These are phyloP conservation scores for Cyphomyrus plagiostoma DNA, from an alignment of 2,113 vertebrate species.

Conservation along the genomic window DNA sequence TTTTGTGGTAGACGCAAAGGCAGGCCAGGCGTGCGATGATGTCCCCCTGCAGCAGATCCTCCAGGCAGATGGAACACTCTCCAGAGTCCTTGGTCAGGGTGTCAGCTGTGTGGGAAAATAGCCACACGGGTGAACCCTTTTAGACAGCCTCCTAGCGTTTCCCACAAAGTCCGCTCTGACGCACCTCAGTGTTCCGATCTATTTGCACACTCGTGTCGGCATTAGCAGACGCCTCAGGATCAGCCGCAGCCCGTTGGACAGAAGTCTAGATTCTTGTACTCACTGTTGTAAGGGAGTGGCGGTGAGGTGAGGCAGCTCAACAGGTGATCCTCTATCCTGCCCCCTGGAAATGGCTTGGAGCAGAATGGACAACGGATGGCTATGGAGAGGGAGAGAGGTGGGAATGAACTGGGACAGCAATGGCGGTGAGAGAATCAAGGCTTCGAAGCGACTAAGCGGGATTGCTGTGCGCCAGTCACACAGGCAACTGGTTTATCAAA, in stretches of 20 bases:
- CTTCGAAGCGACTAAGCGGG: background rate
- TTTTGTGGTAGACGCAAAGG: constrained; percentile 71
- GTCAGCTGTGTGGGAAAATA: constrained; percentile 50
- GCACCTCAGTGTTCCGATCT: no score
- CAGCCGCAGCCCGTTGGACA: background rate
- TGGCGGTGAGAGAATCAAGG: background rate
- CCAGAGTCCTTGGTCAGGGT: constrained; percentile 68
- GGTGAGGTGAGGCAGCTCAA: constrained; percentile 69
- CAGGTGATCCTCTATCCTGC: constrained; percentile 67
- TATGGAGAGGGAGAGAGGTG: constrained; percentile 25
- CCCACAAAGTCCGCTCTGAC: background rate
- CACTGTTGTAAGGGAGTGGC: constrained; percentile 67
- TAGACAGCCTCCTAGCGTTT: background rate
- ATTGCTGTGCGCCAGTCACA: background rate
- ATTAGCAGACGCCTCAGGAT: background rate
- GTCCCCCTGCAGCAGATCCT: constrained; percentile 64
- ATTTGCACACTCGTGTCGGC: background rate
- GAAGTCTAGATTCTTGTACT: constrained; percentile 23
- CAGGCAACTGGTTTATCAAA: background rate
- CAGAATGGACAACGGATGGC: constrained; percentile 70
- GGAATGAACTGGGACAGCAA: background rate
- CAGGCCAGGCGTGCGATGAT: constrained; percentile 68
- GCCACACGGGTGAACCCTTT: background rate
- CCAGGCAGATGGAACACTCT: constrained; percentile 68
- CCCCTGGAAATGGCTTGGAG: constrained; percentile 64